These are phyloP conservation scores for Oncorhynchus tshawytscha DNA, from an alignment of 2,113 vertebrate species.

Conservation along the genomic window DNA sequence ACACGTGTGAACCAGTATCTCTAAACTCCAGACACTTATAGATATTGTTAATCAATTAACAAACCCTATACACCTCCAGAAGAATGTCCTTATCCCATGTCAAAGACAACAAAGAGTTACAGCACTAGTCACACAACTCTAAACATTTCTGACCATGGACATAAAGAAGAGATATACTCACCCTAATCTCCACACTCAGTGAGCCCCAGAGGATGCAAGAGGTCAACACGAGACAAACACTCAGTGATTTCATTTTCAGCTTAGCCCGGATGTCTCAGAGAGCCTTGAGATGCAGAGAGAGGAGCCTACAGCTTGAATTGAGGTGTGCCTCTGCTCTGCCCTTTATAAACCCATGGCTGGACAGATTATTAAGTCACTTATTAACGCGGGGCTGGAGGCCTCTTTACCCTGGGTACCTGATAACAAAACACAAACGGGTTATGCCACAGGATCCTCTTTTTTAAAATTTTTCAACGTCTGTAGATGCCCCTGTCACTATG, in stretches of 20 bases:
- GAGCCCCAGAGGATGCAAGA: conserved; percentile 40
- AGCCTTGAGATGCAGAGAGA: not conserved
- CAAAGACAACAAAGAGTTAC: no score
- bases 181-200: conserved; percentile 53
- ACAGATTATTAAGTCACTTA: conserved; percentile 46
- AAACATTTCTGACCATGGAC: not conserved
- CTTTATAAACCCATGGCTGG: conserved; percentile 40
- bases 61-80: no score
- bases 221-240: conserved; percentile 27
- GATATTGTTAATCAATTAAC: no score
- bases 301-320: not conserved
- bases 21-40: no score
- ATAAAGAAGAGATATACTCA: conserved; percentile 41
- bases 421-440: conserved; percentile 7
- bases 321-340: conserved; percentile 6
- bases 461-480: not conserved
- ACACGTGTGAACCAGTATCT: no score
- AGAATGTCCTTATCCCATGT: no score
- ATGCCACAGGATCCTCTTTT: conserved; percentile 33
- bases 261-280: not conserved
- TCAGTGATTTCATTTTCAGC: conserved; percentile 55
- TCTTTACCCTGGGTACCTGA: not conserved
- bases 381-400: conserved; percentile 13
- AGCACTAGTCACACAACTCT: no score
- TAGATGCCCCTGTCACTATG: not conserved